Base-by-base conservation (phyloP, 2,888 invertebrate genomes). In the Abscondita cerata region DNA sequence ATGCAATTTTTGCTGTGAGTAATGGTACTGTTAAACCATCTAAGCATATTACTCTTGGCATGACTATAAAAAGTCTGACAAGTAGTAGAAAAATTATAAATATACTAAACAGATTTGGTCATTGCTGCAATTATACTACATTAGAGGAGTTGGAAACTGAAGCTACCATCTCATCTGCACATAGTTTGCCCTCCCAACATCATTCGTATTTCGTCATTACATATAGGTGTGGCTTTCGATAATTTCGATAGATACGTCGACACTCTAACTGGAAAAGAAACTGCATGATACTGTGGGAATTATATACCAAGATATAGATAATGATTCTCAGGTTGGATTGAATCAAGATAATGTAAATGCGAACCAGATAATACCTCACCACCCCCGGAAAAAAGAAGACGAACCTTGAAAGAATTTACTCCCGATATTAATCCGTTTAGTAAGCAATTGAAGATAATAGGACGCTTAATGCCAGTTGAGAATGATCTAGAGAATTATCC, bases 21-120 rank as follows among this genome's bases (percentile, higher is more conserved):
- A 72, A 72, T 65, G 71, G 66, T 44, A 52, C 53, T 55, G 56
- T 71, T 38, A 71, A 73, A 65, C 57, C 71, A 40, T 67, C 70
- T 12, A 72, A 70, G 48, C 71, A 72, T 40, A 65, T 72, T 11
- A 65, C 47, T 16, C 56, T 73, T 15, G 70, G 69, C 34, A 61
- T 72, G 63, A 51, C 70, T 57, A 19, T 72, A 44, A 72, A 72
- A 62, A 70, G 69, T 56, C 47, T 71, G 19, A 65, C 68, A 50
- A 72, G 64, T 50, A 72, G 71, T 51, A 65, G 57, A 57, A 68
- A 72, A 55, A 58, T 71, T 31, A 63, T 73, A 5, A 68, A 71
- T 46, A 67, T 71, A 44, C 9, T 71, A 12, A 67, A 66, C 55
- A 53, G 59, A 62, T 69, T 61, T 54, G 71, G 71, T 13, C 71